Base-by-base conservation (phyloP, 2,888 invertebrate genomes). In the Rosalia funebris region DNA sequence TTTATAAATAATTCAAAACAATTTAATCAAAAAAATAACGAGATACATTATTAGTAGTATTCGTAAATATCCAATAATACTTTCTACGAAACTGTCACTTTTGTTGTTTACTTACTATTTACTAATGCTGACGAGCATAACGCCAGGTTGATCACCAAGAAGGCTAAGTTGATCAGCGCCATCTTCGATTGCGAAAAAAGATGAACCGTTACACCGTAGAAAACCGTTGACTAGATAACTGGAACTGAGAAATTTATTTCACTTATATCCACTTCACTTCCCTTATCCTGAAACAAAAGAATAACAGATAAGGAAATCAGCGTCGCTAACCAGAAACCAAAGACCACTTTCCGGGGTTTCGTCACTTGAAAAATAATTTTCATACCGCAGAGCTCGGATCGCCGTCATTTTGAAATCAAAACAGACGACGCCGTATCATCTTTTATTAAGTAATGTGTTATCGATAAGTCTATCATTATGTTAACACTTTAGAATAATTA, bases 231-330 rank as follows among this genome's bases (percentile, higher is more conserved):
- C 50, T 50, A 50, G 50, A 50, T 15, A 41, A 50, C 50, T 50
- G 50, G 50, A 50, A 15, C 31, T 39, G 15, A 19, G 31, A 39
- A 39, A 20, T 14, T 39, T 16, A 15, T 12, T 19, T 1, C n/a
- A n/a, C n/a, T 10, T 2, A 31, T 20, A 39, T 25, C 5, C 20
- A 39, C 39, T 39, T 39, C 39, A 39, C 37, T 25, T 34, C 50
- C 50, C 50, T 50, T 39, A 50, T 50, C 50, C 50, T 50, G 50
- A 31, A 50, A 50, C 50, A 50, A 12, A 50, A 48, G 16, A 50
- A 7, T 37, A 14, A 34, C 34, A 34, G 3, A 20, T 50, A 25
- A 50, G 48, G 1, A 34, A 20, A 48, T 25, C 17, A 16, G n/a
- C 17, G 17, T 2, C 7, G 14, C 14, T 16, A 19, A 14, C 12